These are phyloP conservation scores for Nyctereutes procyonoides DNA, from an alignment of 2,113 vertebrate genomes.

Conservation along the genomic window DNA sequence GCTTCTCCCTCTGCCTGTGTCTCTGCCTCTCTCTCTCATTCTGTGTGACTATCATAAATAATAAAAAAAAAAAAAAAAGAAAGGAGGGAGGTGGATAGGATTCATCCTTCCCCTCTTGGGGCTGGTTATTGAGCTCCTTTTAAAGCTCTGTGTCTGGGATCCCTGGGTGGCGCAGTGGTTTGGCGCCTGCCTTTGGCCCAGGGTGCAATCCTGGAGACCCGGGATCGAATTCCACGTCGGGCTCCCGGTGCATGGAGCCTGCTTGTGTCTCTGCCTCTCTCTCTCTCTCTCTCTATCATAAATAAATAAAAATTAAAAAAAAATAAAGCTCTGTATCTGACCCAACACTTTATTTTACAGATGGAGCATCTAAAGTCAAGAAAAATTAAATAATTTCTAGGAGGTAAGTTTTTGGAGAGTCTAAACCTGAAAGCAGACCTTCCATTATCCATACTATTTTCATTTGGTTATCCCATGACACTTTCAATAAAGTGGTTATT, in stretches of 20 bases:
- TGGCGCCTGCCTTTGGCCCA: too few relatives aligned
- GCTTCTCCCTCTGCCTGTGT: too few relatives aligned
- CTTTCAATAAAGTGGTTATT: background rate
- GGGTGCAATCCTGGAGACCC: too few relatives aligned
- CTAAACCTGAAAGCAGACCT: background rate
- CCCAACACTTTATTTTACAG: background rate
- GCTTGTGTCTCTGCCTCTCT: too few relatives aligned
- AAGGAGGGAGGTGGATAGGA: background rate
- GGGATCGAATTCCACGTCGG: too few relatives aligned
- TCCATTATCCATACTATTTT: background rate
- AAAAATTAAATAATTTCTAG: background rate
- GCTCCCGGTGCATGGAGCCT: too few relatives aligned
- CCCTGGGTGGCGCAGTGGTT: too few relatives aligned
- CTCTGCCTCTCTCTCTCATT: too few relatives aligned
- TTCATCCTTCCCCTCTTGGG: accelerated
- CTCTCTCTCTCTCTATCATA: too few relatives aligned
- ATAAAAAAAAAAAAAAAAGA: too few relatives aligned
- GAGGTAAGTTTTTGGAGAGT: background rate
- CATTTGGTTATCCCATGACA: background rate
- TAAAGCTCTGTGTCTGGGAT: background rate
- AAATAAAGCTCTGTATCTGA: background rate
- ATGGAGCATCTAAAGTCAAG: background rate
- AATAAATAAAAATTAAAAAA: too few relatives aligned
- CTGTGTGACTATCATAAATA: too few relatives aligned
- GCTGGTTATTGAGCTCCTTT: background rate